Percentiles rank a stretch among this genome's conserved stretches.
These are phyloP conservation scores for Zootoca vivipara DNA, from an alignment of 2,113 vertebrate species.

Conservation along the genomic window DNA sequence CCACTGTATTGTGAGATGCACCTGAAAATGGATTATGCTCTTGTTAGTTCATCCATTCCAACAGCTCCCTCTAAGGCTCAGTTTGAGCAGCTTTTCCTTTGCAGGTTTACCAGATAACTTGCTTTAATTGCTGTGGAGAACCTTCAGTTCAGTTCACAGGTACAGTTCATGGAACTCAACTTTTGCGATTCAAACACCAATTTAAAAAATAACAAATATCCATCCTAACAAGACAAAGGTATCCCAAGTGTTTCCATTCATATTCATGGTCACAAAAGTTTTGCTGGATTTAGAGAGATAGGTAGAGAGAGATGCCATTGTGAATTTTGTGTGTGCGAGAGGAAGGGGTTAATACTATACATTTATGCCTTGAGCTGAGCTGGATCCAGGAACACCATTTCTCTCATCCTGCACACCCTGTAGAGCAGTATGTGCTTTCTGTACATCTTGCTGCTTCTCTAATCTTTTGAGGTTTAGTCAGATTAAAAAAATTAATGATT, in stretches of 20 bases:
- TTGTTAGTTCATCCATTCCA: too few relatives aligned
- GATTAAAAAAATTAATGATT: too few relatives aligned
- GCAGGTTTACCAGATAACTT: accelerated
- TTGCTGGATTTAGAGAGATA: not conserved
- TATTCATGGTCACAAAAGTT: not conserved
- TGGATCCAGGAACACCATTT: not conserved
- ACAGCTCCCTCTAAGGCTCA: not conserved
- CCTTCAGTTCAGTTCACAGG: not conserved
- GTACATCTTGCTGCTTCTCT: not conserved
- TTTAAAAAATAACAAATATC: not conserved
- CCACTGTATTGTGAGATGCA: accelerated
- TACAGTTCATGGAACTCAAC: not conserved
- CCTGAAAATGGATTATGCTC: accelerated
- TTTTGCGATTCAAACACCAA: not conserved
- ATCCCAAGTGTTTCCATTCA: not conserved
- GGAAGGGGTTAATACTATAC: not conserved
- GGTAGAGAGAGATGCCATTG: not conserved
- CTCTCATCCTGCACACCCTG: not conserved
- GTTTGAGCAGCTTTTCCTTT: accelerated
- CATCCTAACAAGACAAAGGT: not conserved
- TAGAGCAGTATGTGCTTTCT: not conserved
- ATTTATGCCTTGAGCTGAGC: not conserved
- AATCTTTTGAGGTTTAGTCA: too few relatives aligned
- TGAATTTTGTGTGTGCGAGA: not conserved
- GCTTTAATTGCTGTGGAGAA: accelerated